These are phyloP conservation scores for Daubentonia madagascariensis DNA, from an alignment of 2,113 vertebrate species.

Conservation along the genomic window DNA sequence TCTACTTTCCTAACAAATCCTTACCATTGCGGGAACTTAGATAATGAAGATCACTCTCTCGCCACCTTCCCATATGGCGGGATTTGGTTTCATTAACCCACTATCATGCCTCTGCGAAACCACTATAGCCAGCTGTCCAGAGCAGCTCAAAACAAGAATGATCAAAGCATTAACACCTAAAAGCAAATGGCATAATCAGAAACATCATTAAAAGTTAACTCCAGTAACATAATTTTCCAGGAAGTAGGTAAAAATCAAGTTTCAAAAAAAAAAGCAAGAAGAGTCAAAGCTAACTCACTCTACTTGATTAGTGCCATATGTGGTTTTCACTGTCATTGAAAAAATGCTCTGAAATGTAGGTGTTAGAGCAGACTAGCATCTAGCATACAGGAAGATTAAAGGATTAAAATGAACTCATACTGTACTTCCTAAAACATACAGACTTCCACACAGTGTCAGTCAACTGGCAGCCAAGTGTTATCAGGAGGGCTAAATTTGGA, in stretches of 20 bases:
- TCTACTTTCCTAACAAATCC: constrained; percentile 12
- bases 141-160: constrained; percentile 15
- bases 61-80: neutral
- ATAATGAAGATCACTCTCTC: neutral
- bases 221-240: neutral
- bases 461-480: constrained; percentile 50
- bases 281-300: constrained; percentile 5
- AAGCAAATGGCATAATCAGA: constrained; percentile 18
- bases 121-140: neutral
- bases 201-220: constrained; percentile 21
- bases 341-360: constrained; percentile 21
- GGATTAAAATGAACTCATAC: constrained; percentile 64
- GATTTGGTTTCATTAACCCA: neutral
- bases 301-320: neutral
- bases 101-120: neutral
- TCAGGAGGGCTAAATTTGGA: constrained; percentile 60
- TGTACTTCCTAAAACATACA: constrained; percentile 61
- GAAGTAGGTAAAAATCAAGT: constrained; percentile 3
- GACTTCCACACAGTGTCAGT: constrained; percentile 23
- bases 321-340: constrained; percentile 36
- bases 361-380: neutral
- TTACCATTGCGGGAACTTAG: constrained; percentile 15
- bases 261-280: neutral
- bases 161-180: constrained; percentile 48
- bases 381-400: constrained; percentile 39